A percentile compares a stretch with the other conserved stretches of the same genome.
Conservation (phyloP, 2,888 invertebrate species). For the Ceriagrion tenellum region DNA sequence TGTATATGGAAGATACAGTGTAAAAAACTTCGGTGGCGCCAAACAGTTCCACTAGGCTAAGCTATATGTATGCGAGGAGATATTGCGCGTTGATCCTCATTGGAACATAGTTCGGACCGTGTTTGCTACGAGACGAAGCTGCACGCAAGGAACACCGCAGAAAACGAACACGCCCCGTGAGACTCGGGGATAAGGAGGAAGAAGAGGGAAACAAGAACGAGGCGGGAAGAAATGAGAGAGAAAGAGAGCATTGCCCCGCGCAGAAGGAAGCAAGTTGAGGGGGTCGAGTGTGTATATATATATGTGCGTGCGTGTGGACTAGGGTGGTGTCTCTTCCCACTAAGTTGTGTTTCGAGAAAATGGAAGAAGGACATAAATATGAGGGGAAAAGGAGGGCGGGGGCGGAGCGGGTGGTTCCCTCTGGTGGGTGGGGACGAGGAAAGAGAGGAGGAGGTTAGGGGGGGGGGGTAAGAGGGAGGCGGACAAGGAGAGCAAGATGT, state of each 20-base stretch:
- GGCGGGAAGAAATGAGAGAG: constrained; percentile 21
- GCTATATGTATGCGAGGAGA: too few relatives aligned
- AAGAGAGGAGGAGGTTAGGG: neutral
- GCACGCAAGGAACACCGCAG: too few relatives aligned
- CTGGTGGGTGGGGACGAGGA: neutral
- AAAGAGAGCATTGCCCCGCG: neutral
- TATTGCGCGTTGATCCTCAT: too few relatives aligned
- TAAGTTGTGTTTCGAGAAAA: constrained; percentile 67
- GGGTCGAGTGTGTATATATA: too few relatives aligned
- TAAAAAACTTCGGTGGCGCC: too few relatives aligned
- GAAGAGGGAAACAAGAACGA: neutral
- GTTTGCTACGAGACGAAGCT: too few relatives aligned
- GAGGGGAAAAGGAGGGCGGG: constrained; percentile 39
- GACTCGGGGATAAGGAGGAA: neutral
- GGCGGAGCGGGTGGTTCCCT: neutral
- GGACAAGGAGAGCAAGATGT: constrained; percentile 5
- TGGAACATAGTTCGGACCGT: too few relatives aligned
- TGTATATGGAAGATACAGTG: too few relatives aligned
- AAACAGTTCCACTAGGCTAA: too few relatives aligned
- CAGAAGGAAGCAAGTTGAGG: constrained; percentile 1
- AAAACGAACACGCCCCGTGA: too few relatives aligned
- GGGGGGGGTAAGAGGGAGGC: neutral
- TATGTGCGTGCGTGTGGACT: too few relatives aligned
- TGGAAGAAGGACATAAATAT: constrained; percentile 67
- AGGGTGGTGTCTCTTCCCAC: constrained; percentile 50